These are phyloP conservation scores for Sceloporus undulatus DNA, from an alignment of 2,113 vertebrate species.

Conservation along the genomic window DNA sequence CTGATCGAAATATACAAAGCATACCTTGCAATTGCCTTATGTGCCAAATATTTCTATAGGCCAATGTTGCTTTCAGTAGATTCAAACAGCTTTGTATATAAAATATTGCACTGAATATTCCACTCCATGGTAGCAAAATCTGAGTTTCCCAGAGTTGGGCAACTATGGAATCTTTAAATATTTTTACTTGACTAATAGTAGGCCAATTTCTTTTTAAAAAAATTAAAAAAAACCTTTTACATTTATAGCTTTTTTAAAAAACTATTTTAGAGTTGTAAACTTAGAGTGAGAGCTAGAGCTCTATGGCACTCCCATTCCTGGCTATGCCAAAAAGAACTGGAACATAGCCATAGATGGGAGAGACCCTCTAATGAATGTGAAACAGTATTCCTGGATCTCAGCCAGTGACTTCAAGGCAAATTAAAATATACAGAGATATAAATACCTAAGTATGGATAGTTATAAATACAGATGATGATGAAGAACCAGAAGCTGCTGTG, in stretches of 20 bases:
- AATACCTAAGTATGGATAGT: neutral
- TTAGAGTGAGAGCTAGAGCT: neutral
- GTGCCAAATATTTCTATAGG: constrained; percentile 3
- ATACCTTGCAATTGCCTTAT: neutral
- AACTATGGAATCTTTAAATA: neutral
- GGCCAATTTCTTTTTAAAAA: neutral
- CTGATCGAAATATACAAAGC: neutral
- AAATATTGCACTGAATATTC: neutral
- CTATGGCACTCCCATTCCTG: neutral
- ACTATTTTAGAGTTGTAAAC: neutral
- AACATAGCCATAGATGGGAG: neutral
- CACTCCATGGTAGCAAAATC: neutral
- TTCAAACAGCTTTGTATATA: neutral
- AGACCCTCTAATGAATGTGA: neutral
- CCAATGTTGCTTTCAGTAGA: neutral
- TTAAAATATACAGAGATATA: neutral
- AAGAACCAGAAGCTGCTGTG: neutral
- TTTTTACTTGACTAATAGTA: neutral
- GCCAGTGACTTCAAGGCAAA: neutral
- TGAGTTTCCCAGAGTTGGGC: neutral
- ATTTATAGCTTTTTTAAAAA: neutral
- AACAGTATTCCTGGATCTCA: neutral
- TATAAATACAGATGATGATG: too few relatives aligned
- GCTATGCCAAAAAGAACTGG: neutral
- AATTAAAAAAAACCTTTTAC: neutral